Base-by-base conservation (phyloP, 2,888 invertebrate species). In the Lycophotia porphyrea region DNA sequence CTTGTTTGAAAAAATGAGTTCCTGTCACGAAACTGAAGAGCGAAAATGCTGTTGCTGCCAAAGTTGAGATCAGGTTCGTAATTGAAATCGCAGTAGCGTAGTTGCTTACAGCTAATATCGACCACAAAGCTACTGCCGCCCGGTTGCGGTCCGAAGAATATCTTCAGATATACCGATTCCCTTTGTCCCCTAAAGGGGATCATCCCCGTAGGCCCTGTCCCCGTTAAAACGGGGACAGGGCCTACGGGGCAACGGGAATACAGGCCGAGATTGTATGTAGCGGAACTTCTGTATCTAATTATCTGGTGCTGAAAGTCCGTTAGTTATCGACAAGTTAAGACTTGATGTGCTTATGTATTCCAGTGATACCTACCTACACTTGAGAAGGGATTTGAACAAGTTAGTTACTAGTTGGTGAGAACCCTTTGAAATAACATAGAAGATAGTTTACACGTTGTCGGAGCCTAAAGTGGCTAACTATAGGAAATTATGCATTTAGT, bases 341-440 rank as follows among this genome's bases (percentile, higher is more conserved):
- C 63, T 81, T 79, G 87, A 84, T 78, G 78, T 74, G 81, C 78
- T 84, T 78, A 85, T 52, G 64, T 85, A 82, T 82, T 85, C 70
- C 21, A 42, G 72, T 76, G 78, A 81, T 84, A 84, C 83, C 64
- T 85, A 63, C 31, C 36, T 55, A 74, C 58, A 83, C 70, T 84
- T 78, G 34, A 71, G 70, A 74, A 85, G 86, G 74, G 86, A 78
- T 85, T 82, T 61, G 63, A 75, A 74, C 81, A 80, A 88, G 76
- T 84, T 76, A 75, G 80, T 79, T 81, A 78, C 78, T 81, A 78
- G 85, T 79, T 78, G 63, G 71, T 74, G 55, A 76, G 81, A 81
- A 67, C 74, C 86, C 80, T 88, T 88, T 84, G 84, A 86, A 80
- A 80, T 71, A 58, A 71, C 55, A 24, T 67, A 63, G 74, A 82